These are phyloP conservation scores for Pecten maximus DNA, from an alignment of 2,888 invertebrate species.

Conservation along the genomic window DNA sequence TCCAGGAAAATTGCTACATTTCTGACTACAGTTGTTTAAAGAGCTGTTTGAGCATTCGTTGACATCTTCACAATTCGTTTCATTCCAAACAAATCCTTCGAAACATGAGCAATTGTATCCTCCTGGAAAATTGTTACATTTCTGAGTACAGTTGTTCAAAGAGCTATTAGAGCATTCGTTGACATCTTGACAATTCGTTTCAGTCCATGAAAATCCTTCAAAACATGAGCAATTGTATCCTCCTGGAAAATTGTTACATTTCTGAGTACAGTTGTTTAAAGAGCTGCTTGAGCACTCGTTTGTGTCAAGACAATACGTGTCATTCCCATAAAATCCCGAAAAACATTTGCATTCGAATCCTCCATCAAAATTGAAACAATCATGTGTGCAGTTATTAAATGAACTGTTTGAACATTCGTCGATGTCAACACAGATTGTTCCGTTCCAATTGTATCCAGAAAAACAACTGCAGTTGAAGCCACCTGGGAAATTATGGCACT, in stretches of 20 bases:
- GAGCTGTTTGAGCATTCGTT: not conserved
- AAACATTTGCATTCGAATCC: constrained; percentile 36
- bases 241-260: constrained; percentile 39
- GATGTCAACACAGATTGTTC: constrained; percentile 41
- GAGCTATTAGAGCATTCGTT: constrained; percentile 21
- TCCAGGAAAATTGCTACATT: constrained; percentile 10
- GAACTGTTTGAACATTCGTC: constrained; percentile 38
- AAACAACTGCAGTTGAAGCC: constrained; percentile 2
- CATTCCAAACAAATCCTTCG: not conserved
- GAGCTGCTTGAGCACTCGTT: constrained; percentile 36
- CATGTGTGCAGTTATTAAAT: constrained; percentile 41
- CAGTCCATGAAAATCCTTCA: not conserved
- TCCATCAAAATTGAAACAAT: constrained; percentile 36
- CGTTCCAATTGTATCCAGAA: not conserved
- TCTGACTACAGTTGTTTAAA: constrained; percentile 40
- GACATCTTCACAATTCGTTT: constrained; percentile 15
- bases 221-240: not conserved
- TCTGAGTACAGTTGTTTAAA: constrained; percentile 40
- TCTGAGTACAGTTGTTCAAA: constrained; percentile 35
- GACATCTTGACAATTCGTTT: constrained; percentile 11
- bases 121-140: constrained; percentile 11
- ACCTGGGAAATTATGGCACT: constrained; percentile 38
- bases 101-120: constrained; percentile 18
- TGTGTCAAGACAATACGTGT: constrained; percentile 31
- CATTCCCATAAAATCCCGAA: not conserved